These are phyloP conservation scores for Leptoteleia sp. DNA, from an alignment of 1,140 invertebrate species.

Conservation along the genomic window DNA sequence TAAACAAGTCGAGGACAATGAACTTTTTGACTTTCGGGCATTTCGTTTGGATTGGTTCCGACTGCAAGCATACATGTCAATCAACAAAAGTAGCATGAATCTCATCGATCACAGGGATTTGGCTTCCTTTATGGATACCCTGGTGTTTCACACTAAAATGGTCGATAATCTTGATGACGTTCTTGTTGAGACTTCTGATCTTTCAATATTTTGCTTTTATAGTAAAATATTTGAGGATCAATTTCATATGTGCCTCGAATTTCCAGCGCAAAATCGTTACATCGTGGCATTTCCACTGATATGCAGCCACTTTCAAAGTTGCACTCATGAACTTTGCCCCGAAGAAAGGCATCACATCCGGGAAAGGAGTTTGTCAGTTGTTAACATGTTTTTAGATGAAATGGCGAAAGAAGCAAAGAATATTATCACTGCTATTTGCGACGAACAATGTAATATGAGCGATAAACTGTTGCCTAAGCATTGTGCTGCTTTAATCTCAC, in stretches of 20 bases:
- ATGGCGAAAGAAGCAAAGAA: slow-evolving; percentile 99
- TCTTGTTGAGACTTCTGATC: slow-evolving; percentile 96
- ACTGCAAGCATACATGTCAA: slow-evolving; percentile 96
- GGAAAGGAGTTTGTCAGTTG: slow-evolving; percentile 96
- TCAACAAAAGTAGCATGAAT: slow-evolving; percentile 90
- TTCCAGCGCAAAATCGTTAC: slow-evolving; percentile 98
- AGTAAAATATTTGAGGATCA: slow-evolving; percentile 98
- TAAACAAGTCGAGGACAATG: slow-evolving; percentile 98
- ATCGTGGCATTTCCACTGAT: slow-evolving; percentile 99
- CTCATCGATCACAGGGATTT: slow-evolving; percentile 93
- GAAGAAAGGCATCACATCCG: slow-evolving; percentile 99
- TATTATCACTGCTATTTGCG: slow-evolving; percentile 98
- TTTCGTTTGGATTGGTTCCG: slow-evolving; percentile 98
- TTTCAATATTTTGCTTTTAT: slow-evolving; percentile 99
- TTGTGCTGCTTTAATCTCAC: slow-evolving; percentile 93
- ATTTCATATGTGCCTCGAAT: slow-evolving; percentile 99
- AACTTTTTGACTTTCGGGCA: slow-evolving; percentile 97
- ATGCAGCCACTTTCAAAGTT: slow-evolving; percentile 98
- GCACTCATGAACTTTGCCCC: slow-evolving; percentile 98
- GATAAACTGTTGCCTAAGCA: slow-evolving; percentile 97
- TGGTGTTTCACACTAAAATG: slow-evolving; percentile 98
- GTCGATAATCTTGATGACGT: slow-evolving; percentile 99
- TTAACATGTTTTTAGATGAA: slow-evolving; percentile 98
- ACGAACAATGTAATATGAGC: slow-evolving; percentile 96
- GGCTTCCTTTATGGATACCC: slow-evolving; percentile 95